Conservation (phyloP, 2,888 invertebrate species). For the Melanchra persicariae region DNA sequence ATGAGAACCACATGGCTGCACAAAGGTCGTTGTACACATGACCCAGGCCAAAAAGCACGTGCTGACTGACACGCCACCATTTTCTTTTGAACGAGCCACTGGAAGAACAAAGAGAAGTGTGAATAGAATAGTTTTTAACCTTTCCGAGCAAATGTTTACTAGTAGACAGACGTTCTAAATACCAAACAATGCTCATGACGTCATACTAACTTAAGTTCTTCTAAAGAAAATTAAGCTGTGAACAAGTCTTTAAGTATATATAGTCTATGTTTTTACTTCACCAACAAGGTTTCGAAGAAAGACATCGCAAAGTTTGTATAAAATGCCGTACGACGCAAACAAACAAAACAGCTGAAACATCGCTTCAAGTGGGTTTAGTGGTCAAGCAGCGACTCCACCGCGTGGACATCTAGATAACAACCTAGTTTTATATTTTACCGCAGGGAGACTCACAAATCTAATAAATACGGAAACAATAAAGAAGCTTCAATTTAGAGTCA, state of each 20-base stretch:
- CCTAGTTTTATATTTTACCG: neutral
- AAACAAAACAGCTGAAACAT: neutral
- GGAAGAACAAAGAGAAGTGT: constrained; percentile 60
- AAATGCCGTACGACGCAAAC: too few species aligned
- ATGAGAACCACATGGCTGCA: constrained; percentile 99
- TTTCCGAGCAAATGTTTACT: constrained; percentile 10
- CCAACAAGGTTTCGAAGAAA: too few species aligned
- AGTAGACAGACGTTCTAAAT: constrained; percentile 9
- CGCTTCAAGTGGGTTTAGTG: neutral
- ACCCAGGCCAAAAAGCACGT: constrained; percentile 92
- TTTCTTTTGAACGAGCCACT: constrained; percentile 79
- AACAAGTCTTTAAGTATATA: neutral
- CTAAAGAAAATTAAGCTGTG: neutral
- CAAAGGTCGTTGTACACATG: constrained; percentile 98
- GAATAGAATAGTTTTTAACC: constrained; percentile 7
- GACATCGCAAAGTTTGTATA: too few species aligned
- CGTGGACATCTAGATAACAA: neutral
- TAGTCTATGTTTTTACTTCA: too few species aligned
- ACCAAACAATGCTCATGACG: constrained; percentile 1
- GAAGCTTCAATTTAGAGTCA: constrained; percentile 8
- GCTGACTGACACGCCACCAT: constrained; percentile 86
- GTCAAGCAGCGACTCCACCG: neutral
- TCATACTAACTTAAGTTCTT: constrained; percentile 1
- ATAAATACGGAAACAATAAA: neutral
- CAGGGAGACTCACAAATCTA: neutral